Evolutionary conservation across 2,113 vertebrate species (phyloP).

Genomic region (Vanacampus margaritifer): DNA sequence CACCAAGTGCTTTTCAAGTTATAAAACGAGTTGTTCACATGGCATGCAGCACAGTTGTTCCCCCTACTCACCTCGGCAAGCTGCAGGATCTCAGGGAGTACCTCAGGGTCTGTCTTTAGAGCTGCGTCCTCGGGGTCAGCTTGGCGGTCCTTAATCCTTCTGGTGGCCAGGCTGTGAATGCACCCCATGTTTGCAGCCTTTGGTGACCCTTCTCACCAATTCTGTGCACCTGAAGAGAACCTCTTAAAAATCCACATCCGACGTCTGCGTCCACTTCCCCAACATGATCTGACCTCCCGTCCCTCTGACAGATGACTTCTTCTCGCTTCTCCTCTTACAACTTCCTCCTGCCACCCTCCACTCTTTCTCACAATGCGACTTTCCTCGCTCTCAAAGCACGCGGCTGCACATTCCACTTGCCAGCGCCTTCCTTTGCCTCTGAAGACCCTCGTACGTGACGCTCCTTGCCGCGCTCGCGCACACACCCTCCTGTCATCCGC

Average conservation of each 20-base stretch:
- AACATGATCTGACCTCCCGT: constrained; percentile 22
- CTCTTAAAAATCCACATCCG: constrained; percentile 33
- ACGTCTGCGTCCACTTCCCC: constrained; percentile 13
- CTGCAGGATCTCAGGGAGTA: constrained; percentile 56
- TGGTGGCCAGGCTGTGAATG: constrained; percentile 47
- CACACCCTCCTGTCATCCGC: constrained; percentile 47
- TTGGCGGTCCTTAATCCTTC: constrained; percentile 28
- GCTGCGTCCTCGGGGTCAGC: constrained; percentile 27
- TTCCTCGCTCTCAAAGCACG: constrained; percentile 43
- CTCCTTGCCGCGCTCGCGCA: constrained; percentile 26
- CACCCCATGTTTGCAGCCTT: constrained; percentile 67
- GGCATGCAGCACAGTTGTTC: background rate
- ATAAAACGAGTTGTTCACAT: background rate
- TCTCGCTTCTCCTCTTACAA: constrained; percentile 43
- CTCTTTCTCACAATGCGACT: constrained; percentile 26
- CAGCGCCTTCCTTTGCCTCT: constrained; percentile 31
- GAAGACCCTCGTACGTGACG: constrained; percentile 38
- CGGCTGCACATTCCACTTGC: constrained; percentile 36
- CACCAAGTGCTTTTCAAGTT: background rate
- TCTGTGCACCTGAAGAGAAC: background rate
- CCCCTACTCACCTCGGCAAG: constrained; percentile 57
- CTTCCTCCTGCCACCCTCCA: constrained; percentile 25
- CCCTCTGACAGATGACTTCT: constrained; percentile 42
- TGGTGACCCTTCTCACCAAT: background rate
- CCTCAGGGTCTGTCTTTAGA: constrained; percentile 24